Percentiles rank a stretch among this genome's conserved stretches.
Conservation (phyloP, 1,140 invertebrate genomes). For the Drosophila virilis region DNA sequence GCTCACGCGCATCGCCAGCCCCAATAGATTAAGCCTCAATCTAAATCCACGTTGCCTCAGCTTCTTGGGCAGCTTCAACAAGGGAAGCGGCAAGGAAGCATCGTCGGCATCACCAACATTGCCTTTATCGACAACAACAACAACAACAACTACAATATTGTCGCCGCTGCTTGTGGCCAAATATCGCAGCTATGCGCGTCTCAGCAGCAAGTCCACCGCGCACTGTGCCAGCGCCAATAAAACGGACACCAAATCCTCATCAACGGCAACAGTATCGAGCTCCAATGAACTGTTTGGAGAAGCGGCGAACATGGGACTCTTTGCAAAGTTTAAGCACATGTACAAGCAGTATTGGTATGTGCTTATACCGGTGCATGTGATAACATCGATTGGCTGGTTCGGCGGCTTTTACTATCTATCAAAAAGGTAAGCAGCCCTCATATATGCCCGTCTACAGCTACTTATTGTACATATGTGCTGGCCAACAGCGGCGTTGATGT, state of each 20-base stretch:
- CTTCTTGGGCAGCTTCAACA: slow-evolving; percentile 19
- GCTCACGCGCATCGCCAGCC: slow-evolving; percentile 19
- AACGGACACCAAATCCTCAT: slow-evolving; percentile 46
- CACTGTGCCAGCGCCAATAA: slow-evolving; percentile 49
- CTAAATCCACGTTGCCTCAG: slow-evolving; percentile 43
- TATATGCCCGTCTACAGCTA: not conserved
- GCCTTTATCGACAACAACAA: slow-evolving; percentile 7
- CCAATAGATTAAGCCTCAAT: slow-evolving; percentile 7
- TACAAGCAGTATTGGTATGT: slow-evolving; percentile 98
- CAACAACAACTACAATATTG: slow-evolving; percentile 17
- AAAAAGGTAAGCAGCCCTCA: slow-evolving; percentile 88
- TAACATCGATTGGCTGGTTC: slow-evolving; percentile 94
- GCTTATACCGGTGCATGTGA: slow-evolving; percentile 93
- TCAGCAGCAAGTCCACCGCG: slow-evolving; percentile 54
- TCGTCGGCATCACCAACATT: not conserved
- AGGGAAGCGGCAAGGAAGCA: slow-evolving; percentile 12
- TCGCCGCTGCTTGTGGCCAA: slow-evolving; percentile 30
- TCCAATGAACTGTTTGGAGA: slow-evolving; percentile 73
- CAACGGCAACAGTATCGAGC: slow-evolving; percentile 38
- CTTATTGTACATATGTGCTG: not conserved
- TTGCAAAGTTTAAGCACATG: slow-evolving; percentile 95
- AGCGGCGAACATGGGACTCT: slow-evolving; percentile 85
- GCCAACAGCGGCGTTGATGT: slow-evolving; percentile 92
- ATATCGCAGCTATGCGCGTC: slow-evolving; percentile 43
- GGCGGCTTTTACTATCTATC: slow-evolving; percentile 93